A percentile compares a stretch with the other conserved stretches of the same genome.
phyloP scores from a whole-genome alignment of 2,888 invertebrate genomes.

The Chouioia cunea region DNA sequence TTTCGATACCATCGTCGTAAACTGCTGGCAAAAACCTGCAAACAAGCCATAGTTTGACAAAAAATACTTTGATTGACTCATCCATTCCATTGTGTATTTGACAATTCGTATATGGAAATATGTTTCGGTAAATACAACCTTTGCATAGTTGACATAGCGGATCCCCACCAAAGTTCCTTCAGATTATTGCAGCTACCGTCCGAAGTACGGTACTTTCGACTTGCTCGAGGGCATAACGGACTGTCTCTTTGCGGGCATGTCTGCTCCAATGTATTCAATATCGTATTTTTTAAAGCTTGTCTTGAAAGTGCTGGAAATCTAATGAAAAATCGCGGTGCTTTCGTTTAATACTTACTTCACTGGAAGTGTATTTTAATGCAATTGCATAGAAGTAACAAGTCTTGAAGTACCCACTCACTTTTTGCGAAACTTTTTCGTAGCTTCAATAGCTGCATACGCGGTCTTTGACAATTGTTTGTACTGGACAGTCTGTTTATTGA shows the following conservation, averaged over 20 bases:
- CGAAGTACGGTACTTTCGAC: conserved; percentile 80
- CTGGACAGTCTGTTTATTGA: conserved; percentile 77
- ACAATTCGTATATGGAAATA: conserved; percentile 10
- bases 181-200: conserved; percentile 93
- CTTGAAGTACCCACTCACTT: conserved; percentile 72
- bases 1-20: conserved; percentile 82
- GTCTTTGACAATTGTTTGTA: conserved; percentile 74
- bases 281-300: conserved; percentile 50
- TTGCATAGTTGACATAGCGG: conserved; percentile 85
- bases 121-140: conserved; percentile 56
- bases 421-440: conserved; percentile 73
- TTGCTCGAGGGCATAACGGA: conserved; percentile 79
- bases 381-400: background rate
- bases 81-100: background rate
- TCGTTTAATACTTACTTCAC: background rate
- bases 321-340: background rate
- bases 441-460: conserved; percentile 79
- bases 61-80: background rate
- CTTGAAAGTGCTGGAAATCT: conserved; percentile 58
- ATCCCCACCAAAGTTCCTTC: conserved; percentile 82
- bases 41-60: background rate
- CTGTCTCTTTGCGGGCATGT: conserved; percentile 78
- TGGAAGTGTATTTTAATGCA: background rate
- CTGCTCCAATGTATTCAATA: conserved; percentile 70
- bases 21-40: conserved; percentile 80